Evolutionary conservation across 2,888 invertebrate genomes (phyloP), one percentile per base, ranked within the genome.

Genomic region (Isoperla grammatica): DNA sequence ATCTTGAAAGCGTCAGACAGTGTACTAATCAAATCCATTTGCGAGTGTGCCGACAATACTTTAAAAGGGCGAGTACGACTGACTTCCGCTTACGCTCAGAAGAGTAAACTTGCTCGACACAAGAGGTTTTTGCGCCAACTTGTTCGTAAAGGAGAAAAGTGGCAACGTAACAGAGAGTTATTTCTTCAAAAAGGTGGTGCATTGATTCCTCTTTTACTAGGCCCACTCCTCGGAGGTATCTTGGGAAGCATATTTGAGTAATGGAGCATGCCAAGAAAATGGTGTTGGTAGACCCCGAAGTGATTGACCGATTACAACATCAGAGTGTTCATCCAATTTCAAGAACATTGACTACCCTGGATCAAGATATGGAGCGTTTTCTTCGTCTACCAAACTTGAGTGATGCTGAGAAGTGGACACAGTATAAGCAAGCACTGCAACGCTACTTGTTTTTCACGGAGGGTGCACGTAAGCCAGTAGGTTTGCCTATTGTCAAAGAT

Each of bases 251-350:
- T 49, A n/a, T 49, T 49, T 12, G 12, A 23, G n/a, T 20, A 3
- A 49, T 49, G 49, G 49, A 49, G 49, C 9, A 22, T 12, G 15
- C 19, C 6, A 49, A 49, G 19, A 49, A 5, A 23, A 49, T 49
- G 22, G 4, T 23, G 6, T 11, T 20, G 2, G 23, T 49, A 2
- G 23, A 20, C 5, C 23, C 49, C n/a, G 49, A 49, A 22, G 6
- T 15, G 6, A 13, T 46, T 4, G 19, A 5, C 19, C 9, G 2
- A n/a, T 11, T 29, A 49, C 12, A 2, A 6, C 12, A 13, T 11
- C 2, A 12, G 5, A 5, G 23, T 2, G 4, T n/a, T 12, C 5
- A n/a, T 49, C 12, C 11, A 11, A 15, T 2, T 23, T 11, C 2
- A 11, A n/a, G 17, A 19, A 17, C 5, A 19, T 5, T 23, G 23